A percentile compares a stretch with the other conserved stretches of the same genome.
Evolutionary conservation across 2,797 vertebrate species (phyloP).

Genomic region (Aulostomus chinensis): DNA sequence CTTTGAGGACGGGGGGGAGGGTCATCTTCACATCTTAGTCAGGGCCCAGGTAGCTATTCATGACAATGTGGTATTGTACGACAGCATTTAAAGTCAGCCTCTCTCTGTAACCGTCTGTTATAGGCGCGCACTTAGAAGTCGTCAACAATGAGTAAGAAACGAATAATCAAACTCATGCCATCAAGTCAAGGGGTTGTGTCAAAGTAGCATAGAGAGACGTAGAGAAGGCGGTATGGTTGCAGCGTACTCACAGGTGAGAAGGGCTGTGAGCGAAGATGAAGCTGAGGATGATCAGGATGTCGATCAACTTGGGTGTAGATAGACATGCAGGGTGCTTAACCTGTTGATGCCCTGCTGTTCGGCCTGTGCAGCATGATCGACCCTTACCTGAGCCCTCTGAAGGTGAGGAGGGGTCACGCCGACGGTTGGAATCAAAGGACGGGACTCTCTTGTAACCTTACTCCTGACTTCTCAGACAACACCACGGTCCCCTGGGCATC

Average conservation of each 20-base stretch:
- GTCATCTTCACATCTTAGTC: conserved; percentile 65
- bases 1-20: conserved; percentile 40
- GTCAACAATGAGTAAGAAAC: conserved; percentile 36
- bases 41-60: conserved; percentile 54
- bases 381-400: conserved; percentile 56
- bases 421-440: conserved; percentile 53
- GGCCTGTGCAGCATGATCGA: too few species aligned
- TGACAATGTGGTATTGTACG: conserved; percentile 66
- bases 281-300: too few species aligned
- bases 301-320: too few species aligned
- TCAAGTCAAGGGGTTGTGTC: conserved; percentile 45
- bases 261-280: conserved; percentile 29
- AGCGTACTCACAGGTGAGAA: neutral
- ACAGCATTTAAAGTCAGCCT: conserved; percentile 60
- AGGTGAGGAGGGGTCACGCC: conserved; percentile 42
- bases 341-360: conserved; percentile 67
- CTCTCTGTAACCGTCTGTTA: conserved; percentile 53
- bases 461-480: conserved; percentile 61
- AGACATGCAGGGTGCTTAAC: conserved; percentile 82
- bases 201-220: conserved; percentile 36
- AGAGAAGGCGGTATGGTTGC: conserved; percentile 3
- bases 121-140: conserved; percentile 68
- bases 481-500: conserved; percentile 54
- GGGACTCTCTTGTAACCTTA: conserved; percentile 68
- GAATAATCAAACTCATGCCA: conserved; percentile 30